Evolutionary conservation across 2,888 invertebrate genomes (phyloP).

Genomic region (Horisme vitalbata): DNA sequence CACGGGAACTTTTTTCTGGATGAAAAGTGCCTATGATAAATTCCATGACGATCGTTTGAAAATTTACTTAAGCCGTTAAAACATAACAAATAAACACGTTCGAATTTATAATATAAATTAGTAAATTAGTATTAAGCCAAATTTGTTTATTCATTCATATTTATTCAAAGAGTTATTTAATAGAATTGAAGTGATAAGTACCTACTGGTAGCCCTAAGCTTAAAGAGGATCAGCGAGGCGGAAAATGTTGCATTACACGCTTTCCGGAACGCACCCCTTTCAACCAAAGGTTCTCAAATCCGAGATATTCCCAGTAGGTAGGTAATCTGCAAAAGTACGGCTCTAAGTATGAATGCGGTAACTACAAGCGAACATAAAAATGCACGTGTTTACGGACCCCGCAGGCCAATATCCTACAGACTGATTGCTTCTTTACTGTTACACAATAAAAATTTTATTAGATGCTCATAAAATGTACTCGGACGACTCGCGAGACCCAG

Average conservation of each 20-base stretch:
- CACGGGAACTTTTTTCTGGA: too few species aligned
- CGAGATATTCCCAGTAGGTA: slow-evolving; percentile 19
- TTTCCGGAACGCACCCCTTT: slow-evolving; percentile 16
- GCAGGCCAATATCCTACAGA: slow-evolving; percentile 77
- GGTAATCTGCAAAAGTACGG: slow-evolving; percentile 50
- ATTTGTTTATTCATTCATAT: too few species aligned
- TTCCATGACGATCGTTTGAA: too few species aligned
- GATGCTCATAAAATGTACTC: slow-evolving; percentile 77
- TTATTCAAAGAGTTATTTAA: too few species aligned
- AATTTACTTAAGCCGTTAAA: too few species aligned
- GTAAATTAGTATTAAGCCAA: too few species aligned
- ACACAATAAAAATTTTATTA: slow-evolving; percentile 82
- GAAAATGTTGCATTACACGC: slow-evolving; percentile 21
- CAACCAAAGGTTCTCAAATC: slow-evolving; percentile 15
- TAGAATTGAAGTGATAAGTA: too few species aligned
- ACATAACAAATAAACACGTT: too few species aligned
- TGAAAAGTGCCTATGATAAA: too few species aligned
- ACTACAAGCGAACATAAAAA: slow-evolving; percentile 69
- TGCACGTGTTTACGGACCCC: slow-evolving; percentile 79
- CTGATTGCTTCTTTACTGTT: slow-evolving; percentile 83
- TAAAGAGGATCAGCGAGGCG: slow-evolving; percentile 12
- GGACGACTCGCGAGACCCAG: slow-evolving; percentile 73
- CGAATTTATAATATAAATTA: too few species aligned
- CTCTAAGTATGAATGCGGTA: slow-evolving; percentile 58
- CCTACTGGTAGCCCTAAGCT: slow-evolving; percentile 9